Conservation (phyloP, 2,888 invertebrate species). For the Watsonalla binaria region DNA sequence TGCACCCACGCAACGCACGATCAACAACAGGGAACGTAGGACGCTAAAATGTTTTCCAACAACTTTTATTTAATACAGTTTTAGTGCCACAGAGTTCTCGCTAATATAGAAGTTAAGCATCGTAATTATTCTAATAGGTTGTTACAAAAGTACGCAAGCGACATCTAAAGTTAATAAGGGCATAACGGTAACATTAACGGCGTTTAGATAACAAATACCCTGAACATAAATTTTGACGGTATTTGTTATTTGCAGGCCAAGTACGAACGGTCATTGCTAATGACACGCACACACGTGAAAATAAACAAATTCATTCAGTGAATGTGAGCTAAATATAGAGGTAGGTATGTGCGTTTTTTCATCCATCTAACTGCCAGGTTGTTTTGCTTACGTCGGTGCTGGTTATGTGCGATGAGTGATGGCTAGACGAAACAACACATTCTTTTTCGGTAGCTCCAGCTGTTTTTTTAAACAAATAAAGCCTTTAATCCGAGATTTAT, state of each 20-base stretch:
- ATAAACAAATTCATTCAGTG: constrained; percentile 12
- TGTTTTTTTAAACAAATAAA: neutral
- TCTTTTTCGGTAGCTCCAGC: neutral
- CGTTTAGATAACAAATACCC: neutral
- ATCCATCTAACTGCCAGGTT: constrained; percentile 8
- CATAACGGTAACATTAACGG: neutral
- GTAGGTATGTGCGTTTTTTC: constrained; percentile 3
- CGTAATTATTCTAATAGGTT: neutral
- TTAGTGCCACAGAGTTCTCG: neutral
- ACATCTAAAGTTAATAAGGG: neutral
- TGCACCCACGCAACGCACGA: neutral
- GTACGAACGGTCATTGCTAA: constrained; percentile 10
- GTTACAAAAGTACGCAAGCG: neutral
- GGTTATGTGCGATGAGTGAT: neutral
- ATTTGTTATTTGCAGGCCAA: constrained; percentile 2
- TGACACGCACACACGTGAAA: constrained; percentile 9
- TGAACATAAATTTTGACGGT: neutral
- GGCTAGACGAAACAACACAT: neutral
- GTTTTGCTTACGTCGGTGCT: constrained; percentile 6
- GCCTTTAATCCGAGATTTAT: neutral
- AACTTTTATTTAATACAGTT: neutral
- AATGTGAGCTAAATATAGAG: constrained; percentile 15
- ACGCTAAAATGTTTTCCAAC: neutral
- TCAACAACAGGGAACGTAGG: neutral
- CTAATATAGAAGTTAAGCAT: neutral